These are phyloP conservation scores for Coelinius sp. DNA, from an alignment of 2,888 invertebrate species.

Conservation along the genomic window DNA sequence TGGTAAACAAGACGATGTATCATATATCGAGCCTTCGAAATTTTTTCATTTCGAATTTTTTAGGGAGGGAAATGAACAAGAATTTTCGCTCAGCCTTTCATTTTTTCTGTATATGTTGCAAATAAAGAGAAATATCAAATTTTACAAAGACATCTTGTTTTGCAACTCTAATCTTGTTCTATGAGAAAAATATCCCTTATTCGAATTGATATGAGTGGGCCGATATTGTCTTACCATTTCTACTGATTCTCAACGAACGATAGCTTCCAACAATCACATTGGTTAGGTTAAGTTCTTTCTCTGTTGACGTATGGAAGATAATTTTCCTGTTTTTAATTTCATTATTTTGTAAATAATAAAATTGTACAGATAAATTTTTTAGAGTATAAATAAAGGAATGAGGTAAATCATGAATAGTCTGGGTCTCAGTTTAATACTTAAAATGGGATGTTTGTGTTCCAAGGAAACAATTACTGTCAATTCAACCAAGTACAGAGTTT, in stretches of 20 bases:
- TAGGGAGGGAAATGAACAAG: no score
- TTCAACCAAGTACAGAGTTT: slow-evolving; percentile 78
- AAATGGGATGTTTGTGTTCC: slow-evolving; percentile 84
- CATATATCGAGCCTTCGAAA: not conserved
- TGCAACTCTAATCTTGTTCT: no score
- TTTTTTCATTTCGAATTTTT: slow-evolving; percentile 8
- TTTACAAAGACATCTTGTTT: no score
- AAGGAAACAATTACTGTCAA: slow-evolving; percentile 81
- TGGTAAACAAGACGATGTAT: not conserved
- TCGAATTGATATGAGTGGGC: no score
- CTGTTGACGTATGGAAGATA: not conserved
- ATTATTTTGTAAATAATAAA: not conserved
- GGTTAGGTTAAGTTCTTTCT: no score
- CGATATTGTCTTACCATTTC: no score
- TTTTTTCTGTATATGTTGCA: no score
- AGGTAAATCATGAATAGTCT: slow-evolving; percentile 76
- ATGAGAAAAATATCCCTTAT: no score
- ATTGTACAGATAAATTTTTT: not conserved
- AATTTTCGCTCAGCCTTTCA: no score
- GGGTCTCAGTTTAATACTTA: slow-evolving; percentile 79
- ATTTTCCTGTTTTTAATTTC: not conserved
- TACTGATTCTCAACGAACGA: no score
- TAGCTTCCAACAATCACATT: no score
- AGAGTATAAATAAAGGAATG: not conserved
- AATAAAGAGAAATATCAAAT: no score